Conservation (phyloP, 2,113 vertebrate species). For the Synchiropus splendidus region DNA sequence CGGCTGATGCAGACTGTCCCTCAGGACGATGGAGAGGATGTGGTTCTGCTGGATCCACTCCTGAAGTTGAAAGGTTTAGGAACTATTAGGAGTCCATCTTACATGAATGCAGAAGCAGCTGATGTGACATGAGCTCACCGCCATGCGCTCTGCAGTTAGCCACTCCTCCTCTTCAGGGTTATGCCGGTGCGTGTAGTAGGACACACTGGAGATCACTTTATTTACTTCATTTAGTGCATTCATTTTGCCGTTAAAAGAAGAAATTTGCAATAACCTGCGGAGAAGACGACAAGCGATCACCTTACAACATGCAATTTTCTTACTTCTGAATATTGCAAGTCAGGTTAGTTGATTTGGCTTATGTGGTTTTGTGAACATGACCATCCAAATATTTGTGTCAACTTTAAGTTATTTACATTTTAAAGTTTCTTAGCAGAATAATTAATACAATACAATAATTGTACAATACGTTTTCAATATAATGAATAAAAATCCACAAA, state of each 20-base stretch:
- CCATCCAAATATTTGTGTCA: too few relatives aligned
- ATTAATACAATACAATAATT: too few relatives aligned
- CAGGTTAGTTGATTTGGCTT: too few relatives aligned
- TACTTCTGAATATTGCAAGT: too few relatives aligned
- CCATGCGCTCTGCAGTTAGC: constrained; percentile 98
- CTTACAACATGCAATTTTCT: constrained; percentile 1
- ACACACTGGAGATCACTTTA: constrained; percentile 98
- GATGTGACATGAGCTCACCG: constrained; percentile 64
- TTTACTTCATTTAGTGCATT: constrained; percentile 99
- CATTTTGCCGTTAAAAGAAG: constrained; percentile 99
- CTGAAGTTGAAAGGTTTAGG: constrained; percentile 49
- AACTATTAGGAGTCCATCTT: not conserved
- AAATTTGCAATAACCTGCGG: constrained; percentile 97
- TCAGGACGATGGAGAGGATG: constrained; percentile 93
- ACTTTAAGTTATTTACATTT: too few relatives aligned
- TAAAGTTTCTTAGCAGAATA: too few relatives aligned
- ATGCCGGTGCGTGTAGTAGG: constrained; percentile 96
- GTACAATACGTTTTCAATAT: too few relatives aligned
- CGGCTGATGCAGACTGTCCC: constrained; percentile 97
- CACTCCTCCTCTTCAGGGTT: constrained; percentile 97
- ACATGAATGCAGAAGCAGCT: not conserved
- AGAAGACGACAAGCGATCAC: too few relatives aligned
- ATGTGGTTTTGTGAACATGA: too few relatives aligned
- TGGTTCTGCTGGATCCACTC: constrained; percentile 99
- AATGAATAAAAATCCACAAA: too few relatives aligned